phyloP scores from a whole-genome alignment of 2,797 vertebrate species.

The Sarcoramphus papa region DNA sequence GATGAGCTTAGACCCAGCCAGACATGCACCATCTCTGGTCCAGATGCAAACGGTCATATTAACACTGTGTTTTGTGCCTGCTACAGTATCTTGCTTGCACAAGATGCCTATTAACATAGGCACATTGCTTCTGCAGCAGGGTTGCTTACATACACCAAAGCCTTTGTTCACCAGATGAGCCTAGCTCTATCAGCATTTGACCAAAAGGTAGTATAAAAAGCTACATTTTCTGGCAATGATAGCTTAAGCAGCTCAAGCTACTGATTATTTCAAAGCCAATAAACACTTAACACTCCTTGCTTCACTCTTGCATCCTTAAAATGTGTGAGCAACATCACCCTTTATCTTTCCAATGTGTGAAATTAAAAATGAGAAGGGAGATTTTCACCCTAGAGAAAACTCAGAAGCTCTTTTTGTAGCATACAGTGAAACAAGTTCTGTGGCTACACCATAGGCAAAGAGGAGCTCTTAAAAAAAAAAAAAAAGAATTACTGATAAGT shows the following conservation, averaged over 20 bases:
- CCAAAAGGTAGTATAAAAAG: background rate
- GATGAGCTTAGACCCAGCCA: background rate
- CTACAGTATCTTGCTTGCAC: background rate
- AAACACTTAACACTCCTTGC: background rate
- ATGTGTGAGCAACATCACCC: background rate
- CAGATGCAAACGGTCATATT: background rate
- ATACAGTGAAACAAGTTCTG: background rate
- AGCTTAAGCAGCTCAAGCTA: background rate
- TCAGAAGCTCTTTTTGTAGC: background rate
- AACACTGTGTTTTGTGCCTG: background rate
- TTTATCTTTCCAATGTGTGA: background rate
- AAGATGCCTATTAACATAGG: rapidly evolving
- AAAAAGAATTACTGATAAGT: rapidly evolving
- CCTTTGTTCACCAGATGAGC: background rate
- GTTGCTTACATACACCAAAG: background rate
- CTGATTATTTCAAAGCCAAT: background rate
- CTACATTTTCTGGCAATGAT: background rate
- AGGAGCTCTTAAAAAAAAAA: background rate
- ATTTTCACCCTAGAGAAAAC: background rate
- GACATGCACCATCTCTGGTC: background rate
- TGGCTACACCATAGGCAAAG: background rate
- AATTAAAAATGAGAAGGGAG: background rate
- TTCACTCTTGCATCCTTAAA: background rate
- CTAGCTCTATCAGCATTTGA: background rate
- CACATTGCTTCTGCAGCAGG: background rate